Conservation (phyloP, 2,113 vertebrate genomes). For the Sterna hirundo region DNA sequence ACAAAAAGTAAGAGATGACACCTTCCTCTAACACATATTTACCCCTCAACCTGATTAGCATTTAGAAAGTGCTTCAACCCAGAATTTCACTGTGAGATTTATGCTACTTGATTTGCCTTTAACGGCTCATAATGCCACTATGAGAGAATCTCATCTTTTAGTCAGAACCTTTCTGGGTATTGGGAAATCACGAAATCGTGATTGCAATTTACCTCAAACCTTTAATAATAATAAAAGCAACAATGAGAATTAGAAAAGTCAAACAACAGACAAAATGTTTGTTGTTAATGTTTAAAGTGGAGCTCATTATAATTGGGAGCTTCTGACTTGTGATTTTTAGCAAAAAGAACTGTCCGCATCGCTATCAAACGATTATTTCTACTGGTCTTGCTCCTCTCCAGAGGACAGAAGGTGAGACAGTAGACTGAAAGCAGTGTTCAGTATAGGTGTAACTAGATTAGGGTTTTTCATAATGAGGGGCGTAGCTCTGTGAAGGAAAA, state of each 20-base stretch:
- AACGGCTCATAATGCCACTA: background rate
- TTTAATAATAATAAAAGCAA: background rate
- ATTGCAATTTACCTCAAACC: background rate
- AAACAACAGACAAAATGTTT: background rate
- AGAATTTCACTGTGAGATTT: background rate
- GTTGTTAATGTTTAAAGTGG: background rate
- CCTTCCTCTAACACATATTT: background rate
- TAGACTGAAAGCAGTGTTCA: background rate
- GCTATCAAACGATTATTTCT: background rate
- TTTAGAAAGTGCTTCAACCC: background rate
- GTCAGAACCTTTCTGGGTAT: background rate
- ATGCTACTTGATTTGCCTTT: background rate
- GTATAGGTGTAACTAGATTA: background rate
- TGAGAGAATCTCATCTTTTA: background rate
- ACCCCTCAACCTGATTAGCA: background rate
- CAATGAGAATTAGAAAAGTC: background rate
- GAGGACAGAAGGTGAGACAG: background rate
- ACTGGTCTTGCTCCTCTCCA: background rate
- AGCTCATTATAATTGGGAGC: background rate
- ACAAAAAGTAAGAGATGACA: background rate
- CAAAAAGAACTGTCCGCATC: background rate
- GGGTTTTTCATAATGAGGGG: background rate
- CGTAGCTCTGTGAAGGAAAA: background rate
- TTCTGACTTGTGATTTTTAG: background rate
- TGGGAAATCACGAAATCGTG: background rate